Conservation (phyloP, 2,113 vertebrate genomes). For the Cebidichthys violaceus region DNA sequence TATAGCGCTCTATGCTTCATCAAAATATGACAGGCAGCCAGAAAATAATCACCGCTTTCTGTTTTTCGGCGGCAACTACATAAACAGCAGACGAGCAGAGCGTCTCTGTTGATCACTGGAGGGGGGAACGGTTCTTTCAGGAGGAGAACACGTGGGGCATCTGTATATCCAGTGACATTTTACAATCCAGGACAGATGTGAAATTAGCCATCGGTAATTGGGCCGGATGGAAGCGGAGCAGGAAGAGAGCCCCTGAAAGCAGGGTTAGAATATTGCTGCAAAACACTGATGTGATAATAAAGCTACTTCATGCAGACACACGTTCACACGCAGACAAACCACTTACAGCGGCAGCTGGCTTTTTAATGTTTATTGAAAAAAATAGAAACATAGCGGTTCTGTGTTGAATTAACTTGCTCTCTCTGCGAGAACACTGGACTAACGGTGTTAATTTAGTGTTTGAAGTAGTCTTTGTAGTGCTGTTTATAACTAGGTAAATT, state of each 20-base stretch:
- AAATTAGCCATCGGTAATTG: conserved; percentile 72
- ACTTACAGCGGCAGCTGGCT: conserved; percentile 68
- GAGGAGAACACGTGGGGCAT: conserved; percentile 31
- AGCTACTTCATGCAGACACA: conserved; percentile 64
- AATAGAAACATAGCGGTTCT: conserved; percentile 53
- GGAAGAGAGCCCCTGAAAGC: conserved; percentile 51
- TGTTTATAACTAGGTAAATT: conserved; percentile 43
- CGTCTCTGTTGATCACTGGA: conserved; percentile 56
- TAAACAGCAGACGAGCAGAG: conserved; percentile 56
- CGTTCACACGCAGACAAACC: conserved; percentile 42
- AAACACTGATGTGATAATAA: conserved; percentile 69
- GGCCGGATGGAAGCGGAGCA: conserved; percentile 59
- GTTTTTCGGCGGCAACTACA: conserved; percentile 55
- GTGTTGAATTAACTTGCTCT: conserved; percentile 63
- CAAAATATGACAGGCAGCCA: conserved; percentile 60
- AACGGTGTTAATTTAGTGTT: conserved; percentile 66
- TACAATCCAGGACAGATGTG: conserved; percentile 72
- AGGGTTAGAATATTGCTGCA: conserved; percentile 47
- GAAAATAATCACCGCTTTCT: conserved; percentile 68
- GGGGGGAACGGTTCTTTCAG: conserved; percentile 53
- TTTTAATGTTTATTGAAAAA: conserved; percentile 67
- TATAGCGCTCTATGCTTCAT: conserved; percentile 57
- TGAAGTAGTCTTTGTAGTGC: conserved; percentile 50
- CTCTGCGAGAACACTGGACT: conserved; percentile 59
- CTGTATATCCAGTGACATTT: conserved; percentile 73